phyloP scores from a whole-genome alignment of 1,140 invertebrate genomes.

The Brachionus rubens region DNA sequence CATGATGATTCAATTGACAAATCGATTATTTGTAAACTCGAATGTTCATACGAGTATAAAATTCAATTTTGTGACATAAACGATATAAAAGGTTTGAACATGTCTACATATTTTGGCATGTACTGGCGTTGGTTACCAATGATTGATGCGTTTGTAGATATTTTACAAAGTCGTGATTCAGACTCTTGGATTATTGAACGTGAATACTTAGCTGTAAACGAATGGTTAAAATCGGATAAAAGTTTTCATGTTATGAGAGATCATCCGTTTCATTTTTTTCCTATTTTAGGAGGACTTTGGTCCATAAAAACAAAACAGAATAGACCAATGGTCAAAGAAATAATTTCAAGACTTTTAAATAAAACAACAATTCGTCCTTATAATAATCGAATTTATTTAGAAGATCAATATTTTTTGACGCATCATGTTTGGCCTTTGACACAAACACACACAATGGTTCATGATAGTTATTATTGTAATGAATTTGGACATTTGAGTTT shows the following conservation, averaged over 20 bases:
- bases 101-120: background rate
- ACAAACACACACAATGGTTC: background rate
- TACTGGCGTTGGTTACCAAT: slow-evolving; percentile 39
- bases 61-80: slow-evolving; percentile 18
- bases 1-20: slow-evolving; percentile 30
- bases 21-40: slow-evolving; percentile 16
- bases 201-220: background rate
- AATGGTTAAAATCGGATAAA: slow-evolving; percentile 18
- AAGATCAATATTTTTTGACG: slow-evolving; percentile 37
- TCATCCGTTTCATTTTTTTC: slow-evolving; percentile 44
- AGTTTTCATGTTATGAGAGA: slow-evolving; percentile 30
- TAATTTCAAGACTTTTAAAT: background rate
- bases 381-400: slow-evolving; percentile 17
- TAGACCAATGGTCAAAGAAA: background rate
- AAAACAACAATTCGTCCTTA: background rate
- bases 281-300: slow-evolving; percentile 38
- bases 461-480: slow-evolving; percentile 34
- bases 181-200: slow-evolving; percentile 30
- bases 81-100: background rate
- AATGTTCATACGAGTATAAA: background rate
- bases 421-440: background rate
- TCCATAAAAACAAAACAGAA: background rate
- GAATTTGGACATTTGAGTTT: background rate
- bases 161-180: slow-evolving; percentile 13
- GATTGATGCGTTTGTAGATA: slow-evolving; percentile 34